These are phyloP conservation scores for Oenanthe melanoleuca DNA, from an alignment of 2,113 vertebrate species.

Conservation along the genomic window DNA sequence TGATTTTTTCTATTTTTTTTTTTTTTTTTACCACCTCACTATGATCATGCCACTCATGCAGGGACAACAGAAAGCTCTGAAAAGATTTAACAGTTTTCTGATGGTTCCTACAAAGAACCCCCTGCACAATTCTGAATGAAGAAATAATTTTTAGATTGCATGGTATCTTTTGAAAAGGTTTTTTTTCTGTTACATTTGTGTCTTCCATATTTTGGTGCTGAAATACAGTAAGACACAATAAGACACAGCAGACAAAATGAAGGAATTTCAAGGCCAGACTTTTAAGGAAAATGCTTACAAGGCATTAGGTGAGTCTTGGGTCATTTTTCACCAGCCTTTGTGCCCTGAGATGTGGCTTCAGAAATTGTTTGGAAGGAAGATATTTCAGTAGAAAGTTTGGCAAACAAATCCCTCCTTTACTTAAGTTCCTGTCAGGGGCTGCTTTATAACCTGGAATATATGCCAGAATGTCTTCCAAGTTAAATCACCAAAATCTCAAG, in stretches of 20 bases:
- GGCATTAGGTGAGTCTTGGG: not conserved
- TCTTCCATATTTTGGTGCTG: not conserved
- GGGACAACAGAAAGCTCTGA: not conserved
- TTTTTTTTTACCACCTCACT: not conserved
- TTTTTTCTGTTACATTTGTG: not conserved
- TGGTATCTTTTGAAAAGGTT: not conserved
- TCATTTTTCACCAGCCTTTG: not conserved
- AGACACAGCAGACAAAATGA: not conserved
- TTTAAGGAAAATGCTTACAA: not conserved
- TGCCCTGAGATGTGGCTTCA: not conserved
- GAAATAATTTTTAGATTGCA: not conserved
- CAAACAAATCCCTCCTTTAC: fast-evolving
- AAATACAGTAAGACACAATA: not conserved
- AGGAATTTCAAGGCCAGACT: not conserved
- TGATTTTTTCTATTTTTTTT: no score
- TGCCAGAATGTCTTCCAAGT: not conserved
- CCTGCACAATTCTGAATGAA: not conserved
- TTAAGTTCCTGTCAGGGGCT: no score
- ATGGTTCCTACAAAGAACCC: not conserved
- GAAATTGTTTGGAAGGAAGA: fast-evolving
- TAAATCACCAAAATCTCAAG: not conserved
- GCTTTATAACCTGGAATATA: not conserved
- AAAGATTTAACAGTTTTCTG: not conserved
- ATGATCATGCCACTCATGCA: not conserved
- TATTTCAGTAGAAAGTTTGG: not conserved